These are phyloP conservation scores for Lagria hirta DNA, from an alignment of 2,888 invertebrate species.

Conservation along the genomic window DNA sequence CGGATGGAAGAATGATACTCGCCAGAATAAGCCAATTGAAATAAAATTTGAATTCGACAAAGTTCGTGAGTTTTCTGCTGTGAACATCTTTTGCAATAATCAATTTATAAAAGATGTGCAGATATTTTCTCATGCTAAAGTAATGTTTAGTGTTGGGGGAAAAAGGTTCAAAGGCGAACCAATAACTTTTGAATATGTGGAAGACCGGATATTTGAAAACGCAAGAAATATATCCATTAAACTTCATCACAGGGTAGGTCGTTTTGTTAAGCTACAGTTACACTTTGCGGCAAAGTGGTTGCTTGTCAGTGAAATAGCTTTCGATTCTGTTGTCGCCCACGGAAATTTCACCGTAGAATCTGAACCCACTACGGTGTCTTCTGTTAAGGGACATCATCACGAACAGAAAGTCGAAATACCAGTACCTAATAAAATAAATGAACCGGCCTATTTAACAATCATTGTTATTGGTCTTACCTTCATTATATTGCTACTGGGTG, in stretches of 20 bases:
- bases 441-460: conserved; percentile 74
- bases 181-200: conserved; percentile 69
- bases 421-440: conserved; percentile 69
- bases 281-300: conserved; percentile 85
- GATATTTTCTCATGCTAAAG: conserved; percentile 77
- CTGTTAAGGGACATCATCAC: conserved; percentile 55
- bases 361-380: conserved; percentile 57
- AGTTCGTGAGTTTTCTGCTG: conserved; percentile 81
- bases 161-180: conserved; percentile 71
- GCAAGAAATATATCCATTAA: conserved; percentile 81
- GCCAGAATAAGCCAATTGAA: conserved; percentile 64
- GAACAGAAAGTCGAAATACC: conserved; percentile 60
- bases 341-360: conserved; percentile 74
- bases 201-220: conserved; percentile 78
- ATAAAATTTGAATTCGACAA: conserved; percentile 82
- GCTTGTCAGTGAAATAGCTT: conserved; percentile 85
- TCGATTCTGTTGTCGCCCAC: conserved; percentile 76
- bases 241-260: conserved; percentile 78
- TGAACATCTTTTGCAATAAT: conserved; percentile 83
- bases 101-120: conserved; percentile 81
- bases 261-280: conserved; percentile 76
- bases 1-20: conserved; percentile 83
- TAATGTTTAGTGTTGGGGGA: conserved; percentile 82
- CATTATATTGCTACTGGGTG: conserved; percentile 66
- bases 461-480: conserved; percentile 76